Base-by-base conservation (phyloP, 2,797 vertebrate genomes). In the Lithobates pipiens region DNA sequence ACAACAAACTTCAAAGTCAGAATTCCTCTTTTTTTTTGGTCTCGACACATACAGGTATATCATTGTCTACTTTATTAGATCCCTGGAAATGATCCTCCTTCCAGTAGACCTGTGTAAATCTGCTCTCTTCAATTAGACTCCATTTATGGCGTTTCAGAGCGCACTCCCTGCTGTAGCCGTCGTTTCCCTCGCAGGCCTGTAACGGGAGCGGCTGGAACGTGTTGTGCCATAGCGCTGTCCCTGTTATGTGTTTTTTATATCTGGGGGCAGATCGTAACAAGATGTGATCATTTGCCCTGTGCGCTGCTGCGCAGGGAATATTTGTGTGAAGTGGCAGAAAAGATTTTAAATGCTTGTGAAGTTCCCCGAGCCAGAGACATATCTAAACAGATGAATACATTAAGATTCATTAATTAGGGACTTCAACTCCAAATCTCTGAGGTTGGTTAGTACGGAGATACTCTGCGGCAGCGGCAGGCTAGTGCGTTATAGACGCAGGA, bases 331-430 rank as follows among this genome's bases (percentile, higher is more conserved):
- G 85, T 79, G 74, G 85, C 85, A 87, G 85, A 87, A 83, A 79
- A 87, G 85, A 87, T 83, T 87, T 79, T 87, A 87, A 87, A 83
- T 75, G 80, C 81, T 87, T 87, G 39, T 87, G 85, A 87, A 83
- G 80, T 83, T 83, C 76, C 76, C 70, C 50, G 16, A 82, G 70
- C 80, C 85, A 70, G n/a, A 74, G 76, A 87, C 57, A 68, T 63
- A 86, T 83, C 80, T 74, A 86, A 83, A 86, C 44, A 78, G 80
- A 83, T 83, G 85, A 87, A 87, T 87, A 87, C 76, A 87, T 87
- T 87, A 87, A 79, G 76, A 83, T 44, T 83, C 75, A 87, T 83
- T 87, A 87, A 87, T 87, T 83, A 87, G 81, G 80, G 46, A 83
- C 76, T 61, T 79, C 74, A 87, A 61, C 44, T 27, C 69, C 69